phyloP scores from a whole-genome alignment of 2,888 invertebrate genomes.

The Agonum fuliginosum region DNA sequence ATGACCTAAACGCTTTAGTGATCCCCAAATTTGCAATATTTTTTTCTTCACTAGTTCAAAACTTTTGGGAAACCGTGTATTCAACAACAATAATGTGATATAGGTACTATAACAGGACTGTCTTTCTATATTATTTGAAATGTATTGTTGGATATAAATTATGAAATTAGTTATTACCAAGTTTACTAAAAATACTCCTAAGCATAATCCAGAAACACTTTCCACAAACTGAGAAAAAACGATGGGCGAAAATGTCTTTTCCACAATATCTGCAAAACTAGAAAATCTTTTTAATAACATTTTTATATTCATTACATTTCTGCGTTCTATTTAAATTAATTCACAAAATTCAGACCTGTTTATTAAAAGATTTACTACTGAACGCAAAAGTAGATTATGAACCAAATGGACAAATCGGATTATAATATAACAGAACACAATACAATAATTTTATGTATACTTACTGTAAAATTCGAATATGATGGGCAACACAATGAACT shows the following conservation, averaged over 20 bases:
- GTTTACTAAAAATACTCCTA: conserved; percentile 51
- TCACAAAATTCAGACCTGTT: too few relatives aligned
- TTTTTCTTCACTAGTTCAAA: too few relatives aligned
- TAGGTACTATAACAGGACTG: too few relatives aligned
- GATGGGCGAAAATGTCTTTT: conserved; percentile 39
- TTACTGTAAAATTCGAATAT: conserved; percentile 48
- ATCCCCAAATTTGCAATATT: too few relatives aligned
- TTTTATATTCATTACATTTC: neutral
- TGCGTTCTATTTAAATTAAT: too few relatives aligned
- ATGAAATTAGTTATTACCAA: conserved; percentile 24
- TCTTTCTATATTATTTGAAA: too few relatives aligned
- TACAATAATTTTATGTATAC: neutral
- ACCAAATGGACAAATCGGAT: neutral
- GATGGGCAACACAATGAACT: conserved; percentile 47
- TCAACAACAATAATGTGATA: too few relatives aligned
- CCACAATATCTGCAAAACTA: conserved; percentile 53
- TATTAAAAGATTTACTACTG: too few relatives aligned
- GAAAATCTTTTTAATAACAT: conserved; percentile 14
- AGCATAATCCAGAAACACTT: conserved; percentile 51
- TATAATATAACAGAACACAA: neutral
- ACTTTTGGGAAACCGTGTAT: too few relatives aligned
- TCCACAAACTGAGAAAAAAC: conserved; percentile 53
- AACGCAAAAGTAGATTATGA: too few relatives aligned
- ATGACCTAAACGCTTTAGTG: too few relatives aligned
- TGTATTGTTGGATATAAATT: too few relatives aligned